Evolutionary conservation across 2,888 invertebrate genomes (phyloP).

Genomic region (Beris chalybata): DNA sequence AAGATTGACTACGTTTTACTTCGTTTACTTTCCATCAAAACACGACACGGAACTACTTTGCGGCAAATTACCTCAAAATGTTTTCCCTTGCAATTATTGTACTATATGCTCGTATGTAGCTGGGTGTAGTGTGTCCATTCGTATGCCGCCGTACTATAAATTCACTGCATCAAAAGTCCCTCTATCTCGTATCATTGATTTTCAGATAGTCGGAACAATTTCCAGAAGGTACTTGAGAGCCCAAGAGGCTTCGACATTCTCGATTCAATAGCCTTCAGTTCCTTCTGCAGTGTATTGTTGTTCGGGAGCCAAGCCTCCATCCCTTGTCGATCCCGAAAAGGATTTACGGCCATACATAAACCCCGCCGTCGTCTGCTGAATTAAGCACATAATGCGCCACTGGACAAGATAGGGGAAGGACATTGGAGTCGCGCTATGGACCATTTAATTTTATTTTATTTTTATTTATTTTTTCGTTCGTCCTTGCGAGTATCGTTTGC

Average conservation of each 20-base stretch:
- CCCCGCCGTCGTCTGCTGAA: slow-evolving; percentile 32
- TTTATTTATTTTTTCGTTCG: slow-evolving; percentile 11
- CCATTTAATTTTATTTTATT: slow-evolving; percentile 33
- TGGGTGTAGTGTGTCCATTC: no score
- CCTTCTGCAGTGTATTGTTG: slow-evolving; percentile 18
- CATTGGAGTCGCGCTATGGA: slow-evolving; percentile 33
- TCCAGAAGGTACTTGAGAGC: neutral
- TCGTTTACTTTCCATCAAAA: no score
- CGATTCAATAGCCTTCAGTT: slow-evolving; percentile 22
- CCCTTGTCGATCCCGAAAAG: slow-evolving; percentile 20
- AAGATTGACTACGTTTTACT: no score
- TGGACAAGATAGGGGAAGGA: slow-evolving; percentile 16
- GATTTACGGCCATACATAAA: slow-evolving; percentile 34
- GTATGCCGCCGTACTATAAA: slow-evolving; percentile 14
- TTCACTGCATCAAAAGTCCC: slow-evolving; percentile 18
- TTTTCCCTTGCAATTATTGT: no score
- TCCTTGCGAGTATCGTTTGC: neutral
- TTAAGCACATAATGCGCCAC: slow-evolving; percentile 35
- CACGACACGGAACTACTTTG: no score
- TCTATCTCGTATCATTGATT: slow-evolving; percentile 24
- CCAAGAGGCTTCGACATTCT: slow-evolving; percentile 22
- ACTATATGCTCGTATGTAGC: no score
- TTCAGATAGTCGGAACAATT: neutral
- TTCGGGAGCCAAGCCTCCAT: slow-evolving; percentile 7
- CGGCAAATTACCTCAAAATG: no score